Percentiles rank a stretch among this genome's conserved stretches.
Evolutionary conservation across 2,113 vertebrate species (phyloP).

Genomic region (Ranitomeya imitator): DNA sequence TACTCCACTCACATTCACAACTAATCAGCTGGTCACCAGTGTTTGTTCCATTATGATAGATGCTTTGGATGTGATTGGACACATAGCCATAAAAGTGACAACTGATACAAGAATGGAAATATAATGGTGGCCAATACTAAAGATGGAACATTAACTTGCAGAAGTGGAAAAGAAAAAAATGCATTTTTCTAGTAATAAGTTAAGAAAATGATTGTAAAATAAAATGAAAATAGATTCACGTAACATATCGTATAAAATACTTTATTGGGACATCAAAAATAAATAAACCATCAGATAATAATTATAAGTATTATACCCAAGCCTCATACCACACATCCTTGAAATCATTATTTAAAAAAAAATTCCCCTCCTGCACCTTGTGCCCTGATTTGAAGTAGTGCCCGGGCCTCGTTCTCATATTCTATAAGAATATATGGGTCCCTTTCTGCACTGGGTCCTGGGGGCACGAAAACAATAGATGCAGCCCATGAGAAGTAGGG

Average conservation of each 20-base stretch:
- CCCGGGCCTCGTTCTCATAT: neutral
- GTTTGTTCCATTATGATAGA: too few relatives aligned
- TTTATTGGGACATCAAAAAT: constrained; percentile 48
- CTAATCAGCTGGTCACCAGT: too few relatives aligned
- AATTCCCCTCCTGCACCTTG: neutral
- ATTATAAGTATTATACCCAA: constrained; percentile 8
- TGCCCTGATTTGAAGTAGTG: neutral
- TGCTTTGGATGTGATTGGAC: too few relatives aligned
- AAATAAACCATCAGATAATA: constrained; percentile 45
- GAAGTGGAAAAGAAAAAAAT: too few relatives aligned
- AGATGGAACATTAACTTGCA: neutral
- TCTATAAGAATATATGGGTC: neutral
- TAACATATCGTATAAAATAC: constrained; percentile 45
- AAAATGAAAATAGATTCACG: neutral
- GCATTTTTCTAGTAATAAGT: neutral
- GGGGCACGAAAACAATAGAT: too few relatives aligned
- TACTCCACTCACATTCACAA: too few relatives aligned
- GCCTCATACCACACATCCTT: neutral
- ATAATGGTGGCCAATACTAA: neutral
- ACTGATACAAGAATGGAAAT: too few relatives aligned
- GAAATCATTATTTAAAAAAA: neutral
- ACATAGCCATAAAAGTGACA: too few relatives aligned
- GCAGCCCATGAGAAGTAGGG: neutral
- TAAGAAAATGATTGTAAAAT: neutral
- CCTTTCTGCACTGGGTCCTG: too few relatives aligned